These are phyloP conservation scores for Fringilla coelebs DNA, from an alignment of 2,797 vertebrate genomes.

Conservation along the genomic window DNA sequence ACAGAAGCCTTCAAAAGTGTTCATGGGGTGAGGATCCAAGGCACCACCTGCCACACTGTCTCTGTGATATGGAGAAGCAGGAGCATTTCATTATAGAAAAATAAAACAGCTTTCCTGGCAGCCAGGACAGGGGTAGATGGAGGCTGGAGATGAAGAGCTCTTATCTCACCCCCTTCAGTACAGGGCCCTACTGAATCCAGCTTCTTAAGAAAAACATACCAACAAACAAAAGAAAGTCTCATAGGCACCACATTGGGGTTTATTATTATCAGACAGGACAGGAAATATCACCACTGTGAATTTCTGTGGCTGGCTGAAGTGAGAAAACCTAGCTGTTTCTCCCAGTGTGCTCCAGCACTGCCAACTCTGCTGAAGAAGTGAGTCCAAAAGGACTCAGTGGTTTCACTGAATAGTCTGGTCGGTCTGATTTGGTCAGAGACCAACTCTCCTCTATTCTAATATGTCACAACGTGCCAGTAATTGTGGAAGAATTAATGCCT, in stretches of 20 bases:
- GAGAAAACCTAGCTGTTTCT: background rate
- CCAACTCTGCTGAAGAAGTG: background rate
- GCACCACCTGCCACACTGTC: background rate
- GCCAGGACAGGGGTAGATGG: background rate
- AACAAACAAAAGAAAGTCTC: background rate
- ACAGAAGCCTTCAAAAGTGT: background rate
- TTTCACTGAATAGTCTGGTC: background rate
- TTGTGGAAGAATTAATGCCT: slow-evolving; percentile 34
- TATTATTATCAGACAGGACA: background rate
- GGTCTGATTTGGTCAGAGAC: background rate
- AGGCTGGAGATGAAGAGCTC: background rate
- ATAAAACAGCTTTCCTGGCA: background rate
- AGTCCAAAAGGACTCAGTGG: background rate
- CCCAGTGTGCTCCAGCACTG: background rate
- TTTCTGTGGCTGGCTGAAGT: background rate
- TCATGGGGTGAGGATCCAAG: background rate
- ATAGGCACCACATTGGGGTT: background rate
- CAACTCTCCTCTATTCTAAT: background rate
- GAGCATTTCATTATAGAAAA: background rate
- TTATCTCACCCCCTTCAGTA: background rate
- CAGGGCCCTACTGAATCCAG: background rate
- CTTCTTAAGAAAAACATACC: background rate
- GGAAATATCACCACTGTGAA: background rate
- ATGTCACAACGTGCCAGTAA: background rate
- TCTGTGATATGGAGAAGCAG: background rate